Evolutionary conservation across 2,113 vertebrate species (phyloP), one percentile per base, ranked within the genome.

Genomic region (Pimephales promelas): DNA sequence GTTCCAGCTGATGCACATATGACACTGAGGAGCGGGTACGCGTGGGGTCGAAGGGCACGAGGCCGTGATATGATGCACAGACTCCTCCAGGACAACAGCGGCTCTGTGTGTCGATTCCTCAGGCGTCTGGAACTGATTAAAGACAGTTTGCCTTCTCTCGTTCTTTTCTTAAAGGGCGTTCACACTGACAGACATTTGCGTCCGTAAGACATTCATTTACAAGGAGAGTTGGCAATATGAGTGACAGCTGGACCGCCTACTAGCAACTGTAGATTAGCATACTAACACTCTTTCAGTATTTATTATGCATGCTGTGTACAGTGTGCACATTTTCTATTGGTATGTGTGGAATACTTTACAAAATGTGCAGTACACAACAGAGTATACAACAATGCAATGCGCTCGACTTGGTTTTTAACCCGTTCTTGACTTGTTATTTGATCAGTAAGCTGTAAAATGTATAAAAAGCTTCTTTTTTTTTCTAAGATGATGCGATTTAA

Each of bases 71-170:
- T 36, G 76, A 82, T 83, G 84, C 68, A 45, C 61, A 75, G 75
- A 82, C 80, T 84, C 82, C 72, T 66, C 36, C 36, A 56, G 13
- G 34, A 81, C 76, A 83, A 75, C 80, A 52, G 57, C 43, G 34
- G 54, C 61, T 81, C 79, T 84, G 83, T 81, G 82, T 80, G 22
- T n/a, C 47, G 26, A n/a, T 76, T 83, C 78, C 81, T 22, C 49
- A 40, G 62, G 88, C 85, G 54, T 86, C 93, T 93, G 93, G 91
- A 93, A 92, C 90, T 92, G 93, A 94, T 94, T 94, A 93, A 90
- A 88, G 81, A 88, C 87, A 88, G 88, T 89, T 92, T 89, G 81
- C 85, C 89, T 82, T 40, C 78, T 77, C 54, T 10, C 2, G 89
- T 75, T 72, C 86, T 76, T 83, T 87, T 90, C 80, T 57, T 88